Evolutionary conservation across 2,113 vertebrate species (phyloP).

Genomic region (Bostrychus sinensis): DNA sequence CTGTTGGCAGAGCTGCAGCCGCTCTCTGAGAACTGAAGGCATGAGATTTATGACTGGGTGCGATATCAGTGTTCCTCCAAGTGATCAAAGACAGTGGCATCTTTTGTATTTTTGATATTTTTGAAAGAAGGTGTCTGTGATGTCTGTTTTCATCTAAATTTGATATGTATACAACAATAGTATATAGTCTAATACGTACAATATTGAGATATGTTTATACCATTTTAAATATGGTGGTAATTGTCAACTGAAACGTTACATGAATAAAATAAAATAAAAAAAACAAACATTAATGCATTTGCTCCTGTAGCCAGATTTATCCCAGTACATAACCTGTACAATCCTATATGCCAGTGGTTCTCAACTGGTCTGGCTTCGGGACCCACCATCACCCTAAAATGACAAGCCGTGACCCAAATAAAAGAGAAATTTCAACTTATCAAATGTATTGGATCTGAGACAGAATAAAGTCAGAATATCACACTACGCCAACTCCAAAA

Average conservation of each 20-base stretch:
- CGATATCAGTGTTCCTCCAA: neutral
- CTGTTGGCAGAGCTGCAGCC: constrained; percentile 34
- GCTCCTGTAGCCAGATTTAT: too few species aligned
- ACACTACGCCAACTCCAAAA: too few species aligned
- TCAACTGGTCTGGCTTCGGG: too few species aligned
- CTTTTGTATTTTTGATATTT: constrained; percentile 21
- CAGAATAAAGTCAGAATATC: too few species aligned
- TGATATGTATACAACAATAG: constrained; percentile 5
- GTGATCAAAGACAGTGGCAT: constrained; percentile 3
- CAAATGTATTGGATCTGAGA: too few species aligned
- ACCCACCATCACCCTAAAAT: too few species aligned
- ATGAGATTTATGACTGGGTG: constrained; percentile 20
- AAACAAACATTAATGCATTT: too few species aligned
- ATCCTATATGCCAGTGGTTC: too few species aligned
- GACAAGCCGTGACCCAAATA: too few species aligned
- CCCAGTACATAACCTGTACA: too few species aligned
- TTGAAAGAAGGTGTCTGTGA: constrained; percentile 3
- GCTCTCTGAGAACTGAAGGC: constrained; percentile 21
- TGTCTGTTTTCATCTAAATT: neutral
- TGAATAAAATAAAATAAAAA: constrained; percentile 7
- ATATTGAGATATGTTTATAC: neutral
- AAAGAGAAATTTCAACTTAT: too few species aligned
- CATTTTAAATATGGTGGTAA: constrained; percentile 16
- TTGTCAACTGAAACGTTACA: constrained; percentile 18
- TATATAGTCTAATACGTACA: neutral